Conservation (phyloP, 1,140 invertebrate species). For the Trachymyrmex cornetzi region DNA sequence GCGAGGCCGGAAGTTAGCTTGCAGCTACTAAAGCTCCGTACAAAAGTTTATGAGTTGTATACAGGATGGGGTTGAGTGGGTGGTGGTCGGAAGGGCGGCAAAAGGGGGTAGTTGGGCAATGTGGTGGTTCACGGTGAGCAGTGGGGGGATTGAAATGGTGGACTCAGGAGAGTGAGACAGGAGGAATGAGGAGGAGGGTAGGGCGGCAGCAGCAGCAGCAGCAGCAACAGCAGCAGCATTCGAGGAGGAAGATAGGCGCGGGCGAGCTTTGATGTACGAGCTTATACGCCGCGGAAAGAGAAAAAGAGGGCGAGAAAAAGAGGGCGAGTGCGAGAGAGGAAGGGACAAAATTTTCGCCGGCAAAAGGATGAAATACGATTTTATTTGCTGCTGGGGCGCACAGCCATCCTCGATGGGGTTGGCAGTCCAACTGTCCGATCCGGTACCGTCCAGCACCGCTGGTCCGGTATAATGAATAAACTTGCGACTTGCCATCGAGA, state of each 20-base stretch:
- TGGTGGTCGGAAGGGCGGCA: conserved; percentile 71
- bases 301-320: conserved; percentile 79
- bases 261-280: conserved; percentile 85
- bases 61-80: conserved; percentile 78
- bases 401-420: conserved; percentile 81
- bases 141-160: conserved; percentile 59
- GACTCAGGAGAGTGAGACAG: conserved; percentile 67
- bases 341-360: conserved; percentile 84
- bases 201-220: conserved; percentile 61
- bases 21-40: conserved; percentile 82
- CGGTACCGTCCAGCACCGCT: conserved; percentile 74
- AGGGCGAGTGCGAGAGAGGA: conserved; percentile 72
- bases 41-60: conserved; percentile 84
- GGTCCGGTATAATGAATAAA: conserved; percentile 80
- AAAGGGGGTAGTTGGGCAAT: conserved; percentile 74
- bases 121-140: conserved; percentile 71
- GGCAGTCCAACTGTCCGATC: conserved; percentile 80
- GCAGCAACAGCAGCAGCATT: conserved; percentile 71
- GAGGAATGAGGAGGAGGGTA: conserved; percentile 38
- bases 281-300: conserved; percentile 78
- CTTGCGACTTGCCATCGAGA: conserved; percentile 72
- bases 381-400: conserved; percentile 84
- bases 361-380: conserved; percentile 86
- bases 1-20: conserved; percentile 81
- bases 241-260: conserved; percentile 83